These are phyloP conservation scores for Exaiptasia diaphana DNA, from an alignment of 64 coral and sea anemone species.

Conservation along the genomic window DNA sequence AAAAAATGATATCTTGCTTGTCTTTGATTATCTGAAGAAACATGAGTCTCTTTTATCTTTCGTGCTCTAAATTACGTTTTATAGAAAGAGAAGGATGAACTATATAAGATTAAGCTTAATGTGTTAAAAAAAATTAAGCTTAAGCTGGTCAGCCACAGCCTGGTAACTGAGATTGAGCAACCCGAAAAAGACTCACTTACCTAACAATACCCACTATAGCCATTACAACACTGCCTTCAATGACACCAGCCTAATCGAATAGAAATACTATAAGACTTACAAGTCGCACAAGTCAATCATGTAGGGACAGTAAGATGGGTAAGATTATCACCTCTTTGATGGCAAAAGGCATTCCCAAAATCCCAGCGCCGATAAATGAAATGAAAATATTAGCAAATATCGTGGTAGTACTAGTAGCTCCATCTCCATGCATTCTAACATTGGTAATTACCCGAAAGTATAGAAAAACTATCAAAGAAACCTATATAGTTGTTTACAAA, in stretches of 20 bases:
- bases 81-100: no score
- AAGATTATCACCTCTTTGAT: conserved; percentile 83
- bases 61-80: no score
- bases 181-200: no score
- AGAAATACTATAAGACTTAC: no score
- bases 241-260: conserved; percentile 76
- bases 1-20: no score
- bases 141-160: no score
- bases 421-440: conserved; percentile 78
- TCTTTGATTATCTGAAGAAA: no score
- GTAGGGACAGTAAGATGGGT: neutral
- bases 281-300: neutral
- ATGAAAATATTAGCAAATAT: conserved; percentile 99
- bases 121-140: no score
- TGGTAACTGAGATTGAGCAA: no score
- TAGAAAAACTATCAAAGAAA: neutral
- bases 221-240: conserved; percentile 85
- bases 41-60: no score
- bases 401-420: conserved; percentile 90
- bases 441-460: neutral
- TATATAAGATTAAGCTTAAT: no score
- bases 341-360: conserved; percentile 95
- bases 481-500: no score
- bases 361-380: conserved; percentile 98
- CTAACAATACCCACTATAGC: conserved; percentile 84